Conservation (phyloP, 2,113 vertebrate species). For the Ceyx margarethae region DNA sequence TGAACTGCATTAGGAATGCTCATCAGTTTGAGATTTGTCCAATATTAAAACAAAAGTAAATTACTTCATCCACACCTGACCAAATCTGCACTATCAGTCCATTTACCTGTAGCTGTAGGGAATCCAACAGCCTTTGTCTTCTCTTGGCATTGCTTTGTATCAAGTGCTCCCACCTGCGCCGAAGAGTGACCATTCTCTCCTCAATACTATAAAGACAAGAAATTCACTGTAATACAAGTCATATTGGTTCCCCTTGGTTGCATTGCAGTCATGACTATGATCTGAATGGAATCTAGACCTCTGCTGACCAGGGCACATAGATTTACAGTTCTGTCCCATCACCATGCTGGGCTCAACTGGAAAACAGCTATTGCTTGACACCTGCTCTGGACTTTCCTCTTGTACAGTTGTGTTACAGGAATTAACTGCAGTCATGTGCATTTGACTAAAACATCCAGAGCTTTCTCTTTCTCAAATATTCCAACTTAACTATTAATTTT, state of each 20-base stretch:
- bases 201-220: conserved; percentile 70
- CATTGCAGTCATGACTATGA: not conserved
- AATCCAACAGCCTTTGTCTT: conserved; percentile 74
- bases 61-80: not conserved
- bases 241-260: not conserved
- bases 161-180: conserved; percentile 66
- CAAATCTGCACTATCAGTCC: not conserved
- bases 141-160: conserved; percentile 74
- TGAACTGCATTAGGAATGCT: not conserved
- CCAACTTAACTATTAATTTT: not conserved
- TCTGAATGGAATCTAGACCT: not conserved
- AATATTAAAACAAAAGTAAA: not conserved
- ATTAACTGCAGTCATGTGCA: not conserved
- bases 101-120: conserved; percentile 83
- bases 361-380: not conserved
- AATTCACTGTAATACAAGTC: not conserved
- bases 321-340: not conserved
- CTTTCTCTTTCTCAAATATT: not conserved
- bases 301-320: not conserved
- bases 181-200: conserved; percentile 69
- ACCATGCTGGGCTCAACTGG: not conserved
- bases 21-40: not conserved
- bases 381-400: not conserved
- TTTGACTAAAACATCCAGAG: not conserved
- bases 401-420: not conserved